Evolutionary conservation across 2,113 vertebrate species (phyloP).

Genomic region (Centropristis striata): DNA sequence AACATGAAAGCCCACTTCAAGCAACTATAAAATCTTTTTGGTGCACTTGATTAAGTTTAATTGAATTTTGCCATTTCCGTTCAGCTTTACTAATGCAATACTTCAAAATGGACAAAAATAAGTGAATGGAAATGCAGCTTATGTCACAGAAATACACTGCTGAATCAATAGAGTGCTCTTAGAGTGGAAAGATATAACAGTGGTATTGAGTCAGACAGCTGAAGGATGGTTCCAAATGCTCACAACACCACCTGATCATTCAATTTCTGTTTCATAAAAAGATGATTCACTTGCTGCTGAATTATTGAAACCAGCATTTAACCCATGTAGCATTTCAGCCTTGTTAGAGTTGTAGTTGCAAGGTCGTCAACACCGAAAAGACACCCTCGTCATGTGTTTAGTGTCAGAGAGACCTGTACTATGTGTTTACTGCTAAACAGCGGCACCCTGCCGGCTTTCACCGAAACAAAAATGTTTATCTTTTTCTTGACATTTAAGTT

Average conservation of each 20-base stretch:
- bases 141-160: no score
- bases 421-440: slow-evolving; percentile 72
- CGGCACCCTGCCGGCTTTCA: slow-evolving; percentile 25
- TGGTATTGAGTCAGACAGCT: not conserved
- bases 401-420: slow-evolving; percentile 52
- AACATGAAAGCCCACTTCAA: no score
- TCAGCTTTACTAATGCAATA: no score
- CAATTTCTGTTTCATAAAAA: not conserved
- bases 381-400: slow-evolving; percentile 10
- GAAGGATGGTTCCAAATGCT: not conserved
- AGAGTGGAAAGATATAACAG: not conserved
- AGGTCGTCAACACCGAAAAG: slow-evolving; percentile 6
- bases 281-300: not conserved
- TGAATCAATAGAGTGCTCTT: not conserved
- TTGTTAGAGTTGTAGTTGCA: not conserved
- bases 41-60: no score
- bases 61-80: no score
- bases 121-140: no score
- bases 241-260: not conserved
- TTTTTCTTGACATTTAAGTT: slow-evolving; percentile 35
- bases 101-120: no score
- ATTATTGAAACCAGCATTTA: not conserved
- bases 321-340: not conserved
- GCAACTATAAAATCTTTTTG: no score
- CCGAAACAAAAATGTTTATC: slow-evolving; percentile 19